Base-by-base conservation (phyloP, 2,797 vertebrate species). In the Onychomys leucogaster region DNA sequence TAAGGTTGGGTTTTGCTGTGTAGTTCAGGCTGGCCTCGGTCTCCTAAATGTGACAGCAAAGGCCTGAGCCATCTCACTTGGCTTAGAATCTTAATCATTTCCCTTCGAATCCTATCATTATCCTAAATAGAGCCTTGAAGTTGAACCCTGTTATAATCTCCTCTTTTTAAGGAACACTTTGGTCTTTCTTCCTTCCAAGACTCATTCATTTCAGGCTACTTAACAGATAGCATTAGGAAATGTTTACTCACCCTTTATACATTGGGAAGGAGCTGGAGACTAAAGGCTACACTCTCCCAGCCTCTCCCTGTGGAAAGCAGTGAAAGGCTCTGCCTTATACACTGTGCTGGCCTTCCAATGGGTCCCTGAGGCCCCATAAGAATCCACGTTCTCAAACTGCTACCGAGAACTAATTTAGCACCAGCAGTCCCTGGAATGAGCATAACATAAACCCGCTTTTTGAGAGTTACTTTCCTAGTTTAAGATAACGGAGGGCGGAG, bases 311-410 rank as follows among this genome's bases (percentile, higher is more conserved):
- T n/a, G 37, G 32, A 2, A 69, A 61, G 21, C 3, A 55, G 27
- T 69, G 12, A 55, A 16, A 82, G 41, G 32, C 14, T n/a, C 14
- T 61, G 61, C 41, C 57, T 90, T 92, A 6, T 0, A 37, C 6
- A 67, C 41, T 7, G 0, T 19, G 19, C 21, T 57, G 34, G n/a
- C 29, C 29, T 46, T 90, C 84, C 25, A 32, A 13, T 21, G 17
- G 29, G 34, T 2, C 9, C 49, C 27, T 0, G 46, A n/a, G 34
- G 23, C 3, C 8, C 13, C 2, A 3, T 16, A n/a, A 57, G 21
- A 76, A n/a, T 90, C 94, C 78, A 76, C 69, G n/a, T 76, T 89
- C 75, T 94, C 67, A 32, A 59, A 75, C 69, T 94, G 77, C 43
- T 78, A 32, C 12, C 0, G 12, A 67, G 37, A 92, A 75, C 75